Base-by-base conservation (phyloP, 2,113 vertebrate genomes). In the Etia nguti region DNA sequence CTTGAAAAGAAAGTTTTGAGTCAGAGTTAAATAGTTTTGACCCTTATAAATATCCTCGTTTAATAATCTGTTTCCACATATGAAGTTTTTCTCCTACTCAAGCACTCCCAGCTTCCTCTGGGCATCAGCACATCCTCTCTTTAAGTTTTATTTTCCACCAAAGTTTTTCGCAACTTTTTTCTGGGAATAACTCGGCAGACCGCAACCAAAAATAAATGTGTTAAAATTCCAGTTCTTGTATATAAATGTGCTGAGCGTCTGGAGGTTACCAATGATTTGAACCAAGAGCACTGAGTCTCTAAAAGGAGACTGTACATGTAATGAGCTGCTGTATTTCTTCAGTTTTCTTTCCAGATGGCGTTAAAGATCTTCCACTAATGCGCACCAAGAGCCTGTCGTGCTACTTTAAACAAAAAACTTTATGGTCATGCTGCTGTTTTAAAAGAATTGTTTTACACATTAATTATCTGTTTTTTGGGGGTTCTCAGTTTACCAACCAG, bases 141-240 rank as follows among this genome's bases (percentile, higher is more conserved):
- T 86, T 36, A 91, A 54, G 34, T 88, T 88, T 87, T 77, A 65
- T 83, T 90, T 88, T 26, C 77, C 34, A 68, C 46, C 26, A n/a
- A 36, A 70, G 55, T 70, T 81, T 85, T 84, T 80, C 55, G 62
- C 9, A 60, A 75, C 65, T 57, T n/a, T 86, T 86, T 68, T 80
- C 75, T 46, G 68, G 46, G 38, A 84, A 65, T 80, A 52, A 86
- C 68, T 80, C 60, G 24, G 60, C 59, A 56, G 84, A 82, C 77
- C 2, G 6, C 55, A 84, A 50, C 85, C 7, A 6, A 81, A 88
- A 89, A 84, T 3, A 88, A 89, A 82, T 5, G 57, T 75, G 65
- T 75, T 79, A 31, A 88, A 84, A 68, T 59, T 84, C 70, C 26
- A 26, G 41, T 52, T 86, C 81, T 50, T 77, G 82, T 56, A 52